A percentile compares a stretch with the other conserved stretches of the same genome.
Evolutionary conservation across 1,140 invertebrate species (phyloP).

Genomic region (Pseudomyrmex concolor): DNA sequence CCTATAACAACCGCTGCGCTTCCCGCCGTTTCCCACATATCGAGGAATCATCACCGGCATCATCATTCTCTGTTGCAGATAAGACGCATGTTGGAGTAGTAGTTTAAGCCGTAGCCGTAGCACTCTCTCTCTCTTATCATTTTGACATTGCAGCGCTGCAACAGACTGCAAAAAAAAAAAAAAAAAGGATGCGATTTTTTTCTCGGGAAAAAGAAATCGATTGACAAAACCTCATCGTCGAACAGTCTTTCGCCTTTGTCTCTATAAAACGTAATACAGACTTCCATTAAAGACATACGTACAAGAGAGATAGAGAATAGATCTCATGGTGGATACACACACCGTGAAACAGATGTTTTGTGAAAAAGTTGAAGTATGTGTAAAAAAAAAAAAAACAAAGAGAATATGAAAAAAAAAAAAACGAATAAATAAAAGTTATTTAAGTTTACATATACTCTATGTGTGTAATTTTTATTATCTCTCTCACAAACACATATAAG

Average conservation of each 20-base stretch:
- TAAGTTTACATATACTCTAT: neutral
- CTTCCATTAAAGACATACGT: no score
- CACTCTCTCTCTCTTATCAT: constrained; percentile 72
- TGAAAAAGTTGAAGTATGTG: no score
- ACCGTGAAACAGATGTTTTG: no score
- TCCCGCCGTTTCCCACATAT: neutral
- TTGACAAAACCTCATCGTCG: neutral
- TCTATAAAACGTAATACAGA: no score
- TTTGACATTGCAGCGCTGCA: constrained; percentile 71
- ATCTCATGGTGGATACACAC: no score
- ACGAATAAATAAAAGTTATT: no score
- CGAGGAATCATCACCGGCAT: constrained; percentile 61
- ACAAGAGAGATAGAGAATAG: no score
- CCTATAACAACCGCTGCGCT: constrained; percentile 6
- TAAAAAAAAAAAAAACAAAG: no score
- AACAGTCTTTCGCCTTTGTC: no score
- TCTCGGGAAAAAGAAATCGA: neutral
- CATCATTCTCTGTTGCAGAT: constrained; percentile 79
- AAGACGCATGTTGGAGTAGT: constrained; percentile 78
- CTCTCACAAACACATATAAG: constrained; percentile 69
- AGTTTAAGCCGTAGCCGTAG: constrained; percentile 76
- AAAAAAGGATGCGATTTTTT: neutral
- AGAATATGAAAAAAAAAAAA: neutral
- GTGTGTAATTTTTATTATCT: constrained; percentile 75
- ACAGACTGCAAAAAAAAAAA: neutral